Percentiles rank a stretch among this genome's conserved stretches.
Conservation (phyloP, 2,888 invertebrate genomes). For the Agriotes lineatus region DNA sequence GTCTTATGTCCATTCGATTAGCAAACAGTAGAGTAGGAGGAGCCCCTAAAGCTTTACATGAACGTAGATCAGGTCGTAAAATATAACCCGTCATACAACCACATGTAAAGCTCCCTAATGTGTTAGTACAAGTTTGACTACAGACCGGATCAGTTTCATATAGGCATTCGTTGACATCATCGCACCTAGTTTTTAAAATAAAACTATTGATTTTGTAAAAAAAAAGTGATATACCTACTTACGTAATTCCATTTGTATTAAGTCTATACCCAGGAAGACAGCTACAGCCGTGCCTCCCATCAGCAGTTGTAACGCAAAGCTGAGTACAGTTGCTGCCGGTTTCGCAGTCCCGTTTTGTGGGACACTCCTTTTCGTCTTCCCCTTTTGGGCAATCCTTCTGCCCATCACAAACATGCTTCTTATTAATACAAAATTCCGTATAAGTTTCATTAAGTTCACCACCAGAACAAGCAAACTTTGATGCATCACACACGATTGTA, state of each 20-base stretch:
- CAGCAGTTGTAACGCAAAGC: slow-evolving; percentile 75
- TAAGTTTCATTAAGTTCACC: slow-evolving; percentile 67
- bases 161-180: slow-evolving; percentile 89
- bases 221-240: slow-evolving; percentile 56
- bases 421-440: slow-evolving; percentile 78
- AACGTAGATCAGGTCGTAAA: slow-evolving; percentile 82
- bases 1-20: slow-evolving; percentile 87
- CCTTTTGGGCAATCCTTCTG: slow-evolving; percentile 86
- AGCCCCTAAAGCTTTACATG: slow-evolving; percentile 88
- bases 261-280: slow-evolving; percentile 83
- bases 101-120: slow-evolving; percentile 84
- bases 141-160: slow-evolving; percentile 87
- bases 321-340: slow-evolving; percentile 78
- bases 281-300: slow-evolving; percentile 76
- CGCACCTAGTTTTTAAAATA: slow-evolving; percentile 72
- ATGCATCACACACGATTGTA: slow-evolving; percentile 80
- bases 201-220: background rate
- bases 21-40: slow-evolving; percentile 87
- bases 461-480: slow-evolving; percentile 84
- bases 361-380: slow-evolving; percentile 84
- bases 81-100: slow-evolving; percentile 88
- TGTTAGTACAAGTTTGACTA: slow-evolving; percentile 89
- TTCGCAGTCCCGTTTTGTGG: slow-evolving; percentile 74
- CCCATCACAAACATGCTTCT: slow-evolving; percentile 87
- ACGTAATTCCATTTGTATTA: slow-evolving; percentile 77